Evolutionary conservation across 2,888 invertebrate genomes (phyloP).

Genomic region (Abscondita cerata): DNA sequence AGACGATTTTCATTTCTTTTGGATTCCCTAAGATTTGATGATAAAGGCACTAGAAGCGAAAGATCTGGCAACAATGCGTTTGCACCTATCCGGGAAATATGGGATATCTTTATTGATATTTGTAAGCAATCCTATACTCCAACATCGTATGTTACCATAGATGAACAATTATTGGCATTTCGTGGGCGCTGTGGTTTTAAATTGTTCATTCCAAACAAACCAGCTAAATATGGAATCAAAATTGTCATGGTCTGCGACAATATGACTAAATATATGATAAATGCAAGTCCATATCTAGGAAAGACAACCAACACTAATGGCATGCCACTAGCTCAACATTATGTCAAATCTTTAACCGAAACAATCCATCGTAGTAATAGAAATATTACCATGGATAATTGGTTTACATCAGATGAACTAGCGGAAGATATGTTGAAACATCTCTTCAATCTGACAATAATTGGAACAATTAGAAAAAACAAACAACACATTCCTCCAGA

Average conservation of each 20-base stretch:
- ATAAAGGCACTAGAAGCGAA: constrained; percentile 37
- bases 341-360: constrained; percentile 40
- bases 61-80: constrained; percentile 38
- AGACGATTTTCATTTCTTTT: too few species aligned
- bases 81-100: constrained; percentile 35
- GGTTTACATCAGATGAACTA: constrained; percentile 50
- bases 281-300: constrained; percentile 46
- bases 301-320: constrained; percentile 45
- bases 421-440: constrained; percentile 43
- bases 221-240: constrained; percentile 49
- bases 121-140: constrained; percentile 39
- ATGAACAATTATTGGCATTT: constrained; percentile 46
- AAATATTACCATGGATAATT: constrained; percentile 48
- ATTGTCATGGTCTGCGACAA: constrained; percentile 47
- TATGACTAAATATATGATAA: constrained; percentile 45
- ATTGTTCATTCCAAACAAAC: constrained; percentile 50
- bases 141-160: constrained; percentile 40
- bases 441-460: constrained; percentile 48
- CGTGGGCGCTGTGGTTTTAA: constrained; percentile 42
- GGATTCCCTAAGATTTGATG: too few species aligned
- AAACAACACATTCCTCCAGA: constrained; percentile 49
- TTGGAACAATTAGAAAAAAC: constrained; percentile 48
- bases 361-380: constrained; percentile 42
- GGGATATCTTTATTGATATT: constrained; percentile 36
- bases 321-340: constrained; percentile 42